A percentile compares a stretch with the other conserved stretches of the same genome.
phyloP scores from a whole-genome alignment of 2,888 invertebrate genomes.

The Cryptosula pallasiana region DNA sequence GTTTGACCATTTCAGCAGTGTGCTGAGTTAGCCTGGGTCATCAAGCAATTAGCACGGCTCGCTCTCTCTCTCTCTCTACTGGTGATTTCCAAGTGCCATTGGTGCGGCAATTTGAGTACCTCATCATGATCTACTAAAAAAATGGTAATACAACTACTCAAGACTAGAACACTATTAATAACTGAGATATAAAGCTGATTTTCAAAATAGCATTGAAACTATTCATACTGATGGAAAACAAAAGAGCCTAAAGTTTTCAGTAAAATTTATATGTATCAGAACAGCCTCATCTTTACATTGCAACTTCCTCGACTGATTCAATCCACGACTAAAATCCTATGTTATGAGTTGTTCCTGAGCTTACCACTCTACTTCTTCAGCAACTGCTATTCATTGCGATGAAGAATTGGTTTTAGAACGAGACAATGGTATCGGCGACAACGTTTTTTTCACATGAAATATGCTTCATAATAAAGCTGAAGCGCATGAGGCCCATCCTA shows the following conservation, averaged over 20 bases:
- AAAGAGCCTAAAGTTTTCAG: not conserved
- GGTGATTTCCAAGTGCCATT: too few species aligned
- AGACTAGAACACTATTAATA: not conserved
- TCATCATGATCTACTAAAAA: not conserved
- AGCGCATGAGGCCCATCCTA: slow-evolving; percentile 25
- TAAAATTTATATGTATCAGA: not conserved
- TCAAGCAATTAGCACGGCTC: not conserved
- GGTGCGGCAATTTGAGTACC: not conserved
- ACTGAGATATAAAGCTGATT: not conserved
- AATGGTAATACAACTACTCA: not conserved
- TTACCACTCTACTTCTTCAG: not conserved
- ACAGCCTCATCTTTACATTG: not conserved
- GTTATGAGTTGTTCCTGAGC: not conserved
- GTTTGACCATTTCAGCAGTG: not conserved
- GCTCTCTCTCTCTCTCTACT: too few species aligned
- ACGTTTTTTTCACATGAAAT: slow-evolving; percentile 28
- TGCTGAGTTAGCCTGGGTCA: not conserved
- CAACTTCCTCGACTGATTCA: not conserved
- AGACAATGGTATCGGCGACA: slow-evolving; percentile 29
- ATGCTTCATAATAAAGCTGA: slow-evolving; percentile 11
- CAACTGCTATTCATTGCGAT: not conserved
- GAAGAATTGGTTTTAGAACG: slow-evolving; percentile 24
- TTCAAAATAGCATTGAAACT: not conserved
- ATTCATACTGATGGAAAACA: not conserved
- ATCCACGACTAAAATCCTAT: not conserved